Evolutionary conservation across 2,888 invertebrate species (phyloP).

Genomic region (Polymixis lichenea): DNA sequence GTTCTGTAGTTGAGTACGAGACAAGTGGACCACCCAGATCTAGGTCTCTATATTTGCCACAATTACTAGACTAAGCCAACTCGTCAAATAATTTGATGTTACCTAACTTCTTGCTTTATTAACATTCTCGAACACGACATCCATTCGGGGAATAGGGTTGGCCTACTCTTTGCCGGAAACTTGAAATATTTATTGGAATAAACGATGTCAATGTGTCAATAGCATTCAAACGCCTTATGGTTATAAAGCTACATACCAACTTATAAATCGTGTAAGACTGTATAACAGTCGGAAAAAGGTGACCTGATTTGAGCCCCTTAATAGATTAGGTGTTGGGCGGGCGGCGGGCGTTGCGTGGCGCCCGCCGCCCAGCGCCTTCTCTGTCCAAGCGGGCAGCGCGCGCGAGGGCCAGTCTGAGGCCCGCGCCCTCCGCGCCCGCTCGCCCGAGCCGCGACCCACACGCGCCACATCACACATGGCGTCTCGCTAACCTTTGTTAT

Average conservation of each 20-base stretch:
- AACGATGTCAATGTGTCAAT: conserved; percentile 67
- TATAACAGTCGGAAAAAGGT: conserved; percentile 74
- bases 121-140: background rate
- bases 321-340: conserved; percentile 83
- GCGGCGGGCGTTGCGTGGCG: conserved; percentile 75
- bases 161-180: conserved; percentile 27
- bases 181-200: conserved; percentile 25
- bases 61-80: background rate
- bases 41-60: conserved; percentile 2
- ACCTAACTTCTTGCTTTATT: conserved; percentile 3
- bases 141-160: conserved; percentile 9
- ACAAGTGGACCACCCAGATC: background rate
- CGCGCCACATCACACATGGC: conserved; percentile 72
- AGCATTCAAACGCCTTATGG: conserved; percentile 41
- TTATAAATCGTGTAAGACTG: conserved; percentile 59
- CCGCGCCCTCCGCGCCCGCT: conserved; percentile 88
- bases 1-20: background rate
- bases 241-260: conserved; percentile 44
- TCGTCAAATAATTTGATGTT: background rate
- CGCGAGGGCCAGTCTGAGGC: conserved; percentile 84
- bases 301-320: conserved; percentile 85
- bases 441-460: conserved; percentile 71
- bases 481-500: conserved; percentile 80
- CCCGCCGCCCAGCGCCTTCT: conserved; percentile 78
- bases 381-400: conserved; percentile 83